Evolutionary conservation across 53 echinoderm and acorn worm species (phyloP).

Genomic region (Holothuria leucospilota): DNA sequence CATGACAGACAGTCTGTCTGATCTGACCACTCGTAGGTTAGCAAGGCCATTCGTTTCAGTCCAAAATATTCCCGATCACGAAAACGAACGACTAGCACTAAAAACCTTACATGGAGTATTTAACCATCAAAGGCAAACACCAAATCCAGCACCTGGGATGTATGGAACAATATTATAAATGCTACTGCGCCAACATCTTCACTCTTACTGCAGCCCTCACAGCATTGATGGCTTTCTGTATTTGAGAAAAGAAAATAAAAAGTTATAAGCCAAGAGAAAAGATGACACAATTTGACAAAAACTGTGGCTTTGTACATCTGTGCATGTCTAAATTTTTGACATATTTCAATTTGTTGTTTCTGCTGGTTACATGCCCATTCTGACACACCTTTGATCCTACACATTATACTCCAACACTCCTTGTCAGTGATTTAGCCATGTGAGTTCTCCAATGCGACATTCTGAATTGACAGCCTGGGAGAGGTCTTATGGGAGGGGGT

Average conservation of each 20-base stretch:
- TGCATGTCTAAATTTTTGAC: no score
- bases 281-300: no score
- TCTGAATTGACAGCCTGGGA: no score
- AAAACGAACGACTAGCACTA: conserved; percentile 39
- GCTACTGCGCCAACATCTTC: conserved; percentile 49
- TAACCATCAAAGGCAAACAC: conserved; percentile 24
- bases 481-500: no score
- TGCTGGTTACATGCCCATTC: no score
- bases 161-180: neutral
- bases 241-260: conserved; percentile 23
- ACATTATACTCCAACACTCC: no score
- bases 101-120: conserved; percentile 37
- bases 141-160: conserved; percentile 21
- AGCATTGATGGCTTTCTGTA: conserved; percentile 99
- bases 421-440: no score
- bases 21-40: conserved; percentile 21
- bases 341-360: no score
- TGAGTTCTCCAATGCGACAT: no score
- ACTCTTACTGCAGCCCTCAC: conserved; percentile 98
- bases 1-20: conserved; percentile 10
- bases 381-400: no score
- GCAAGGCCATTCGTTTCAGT: conserved; percentile 21
- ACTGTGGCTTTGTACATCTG: no score
- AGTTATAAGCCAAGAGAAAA: no score
- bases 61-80: conserved; percentile 19